A percentile compares a stretch with the other conserved stretches of the same genome.
Evolutionary conservation across 2,797 vertebrate genomes (phyloP).

Genomic region (Hoplostethus mediterraneus): DNA sequence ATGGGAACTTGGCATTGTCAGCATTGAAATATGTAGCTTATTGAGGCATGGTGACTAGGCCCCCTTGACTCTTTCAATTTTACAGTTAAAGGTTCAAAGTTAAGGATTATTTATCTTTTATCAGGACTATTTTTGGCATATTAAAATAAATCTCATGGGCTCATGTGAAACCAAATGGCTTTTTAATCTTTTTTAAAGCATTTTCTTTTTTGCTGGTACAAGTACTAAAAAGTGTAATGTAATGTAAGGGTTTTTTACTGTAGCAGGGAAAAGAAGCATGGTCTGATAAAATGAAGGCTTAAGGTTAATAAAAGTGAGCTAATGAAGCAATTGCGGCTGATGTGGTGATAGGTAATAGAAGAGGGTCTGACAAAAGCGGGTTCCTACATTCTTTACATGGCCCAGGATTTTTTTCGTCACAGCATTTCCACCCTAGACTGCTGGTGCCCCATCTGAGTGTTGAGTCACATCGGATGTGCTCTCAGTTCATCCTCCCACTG

Average conservation of each 20-base stretch:
- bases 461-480: slow-evolving; percentile 66
- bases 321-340: slow-evolving; percentile 27
- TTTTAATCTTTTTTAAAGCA: slow-evolving; percentile 7
- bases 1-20: background rate
- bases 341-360: slow-evolving; percentile 17
- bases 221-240: background rate
- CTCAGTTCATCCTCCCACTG: slow-evolving; percentile 54
- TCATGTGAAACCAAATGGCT: slow-evolving; percentile 13
- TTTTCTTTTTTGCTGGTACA: background rate
- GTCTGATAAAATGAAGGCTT: slow-evolving; percentile 25
- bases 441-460: slow-evolving; percentile 52
- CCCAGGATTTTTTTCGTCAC: slow-evolving; percentile 31
- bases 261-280: slow-evolving; percentile 1
- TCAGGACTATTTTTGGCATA: slow-evolving; percentile 18
- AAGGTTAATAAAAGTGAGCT: slow-evolving; percentile 24
- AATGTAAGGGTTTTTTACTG: slow-evolving; percentile 25
- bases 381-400: slow-evolving; percentile 14
- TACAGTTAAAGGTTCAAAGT: slow-evolving; percentile 4
- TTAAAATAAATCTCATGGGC: slow-evolving; percentile 15
- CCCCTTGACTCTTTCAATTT: background rate
- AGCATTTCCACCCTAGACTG: slow-evolving; percentile 35
- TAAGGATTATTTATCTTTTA: slow-evolving; percentile 27
- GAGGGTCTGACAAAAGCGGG: slow-evolving; percentile 35
- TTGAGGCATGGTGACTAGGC: slow-evolving; percentile 1
- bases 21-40: slow-evolving; percentile 7